Base-by-base conservation (phyloP, 2,888 invertebrate species). In the Rhagophthalmus giganteus region DNA sequence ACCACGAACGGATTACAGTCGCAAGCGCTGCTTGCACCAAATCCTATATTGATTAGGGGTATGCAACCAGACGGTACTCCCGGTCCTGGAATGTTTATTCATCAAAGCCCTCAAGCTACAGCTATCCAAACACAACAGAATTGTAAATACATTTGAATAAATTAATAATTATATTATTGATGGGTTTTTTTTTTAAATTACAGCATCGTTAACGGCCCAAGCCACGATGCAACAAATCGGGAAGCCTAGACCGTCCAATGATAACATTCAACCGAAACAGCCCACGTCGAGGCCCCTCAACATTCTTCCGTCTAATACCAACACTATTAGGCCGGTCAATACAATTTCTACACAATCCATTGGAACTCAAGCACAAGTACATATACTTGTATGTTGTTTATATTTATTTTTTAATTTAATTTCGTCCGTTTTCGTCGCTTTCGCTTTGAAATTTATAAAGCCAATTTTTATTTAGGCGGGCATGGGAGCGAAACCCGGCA, bases 321-420 rank as follows among this genome's bases (percentile, higher is more conserved):
- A 78, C 9, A 81, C 81, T 61, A 84, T 88, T 57, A 79, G 91
- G 37, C 90, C 91, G 0, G 88, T 79, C 2, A 86, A 89, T 61
- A 90, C 90, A 0, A 91, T 92, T 7, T 90, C 91, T 3, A 92
- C 92, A 0, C 92, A 92, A 74, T 92, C 92, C 0, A 73, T 73
- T 42, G 74, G 72, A 34, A 81, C 79, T 38, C 83, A 82, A 67
- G 74, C 79, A 1, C 81, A 81, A 69, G 81, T 80, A 67, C 60
- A 67, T 62, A 39, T 52, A 35, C 51, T 52, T 46, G 52, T 52
- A 52, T 46, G 52, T 57, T 47, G 34, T 41, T 41, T 48, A 32
- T 41, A 15, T n/a, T 49, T 31, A 37, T 35, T 39, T 32, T 20
- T 27, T 9, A 28, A 9, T 45, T 39, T 26, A 14, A n/a, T 9